Percentiles rank a stretch among this genome's conserved stretches.
These are phyloP conservation scores for Eumacrocentrus americanus DNA, from an alignment of 2,888 invertebrate genomes.

Conservation along the genomic window DNA sequence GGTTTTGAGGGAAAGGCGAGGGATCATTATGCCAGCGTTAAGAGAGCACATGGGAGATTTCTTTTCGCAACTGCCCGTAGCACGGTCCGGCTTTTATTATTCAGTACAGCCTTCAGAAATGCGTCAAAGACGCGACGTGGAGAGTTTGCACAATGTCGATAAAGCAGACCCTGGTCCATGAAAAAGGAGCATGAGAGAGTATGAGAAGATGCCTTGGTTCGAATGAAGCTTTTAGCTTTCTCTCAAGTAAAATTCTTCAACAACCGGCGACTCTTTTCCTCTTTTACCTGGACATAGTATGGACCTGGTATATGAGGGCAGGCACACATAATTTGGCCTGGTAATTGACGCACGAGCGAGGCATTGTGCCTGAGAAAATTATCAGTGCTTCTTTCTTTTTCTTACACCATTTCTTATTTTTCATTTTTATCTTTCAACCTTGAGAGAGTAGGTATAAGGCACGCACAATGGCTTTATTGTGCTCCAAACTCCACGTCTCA, in stretches of 20 bases:
- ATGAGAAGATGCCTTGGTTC: neutral
- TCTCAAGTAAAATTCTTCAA: neutral
- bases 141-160: constrained; percentile 24
- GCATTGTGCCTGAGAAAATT: neutral
- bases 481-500: no score
- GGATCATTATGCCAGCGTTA: constrained; percentile 10
- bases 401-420: neutral
- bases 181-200: neutral
- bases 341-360: neutral
- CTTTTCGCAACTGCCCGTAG: neutral
- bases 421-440: neutral
- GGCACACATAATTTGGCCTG: neutral
- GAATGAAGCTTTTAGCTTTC: no score
- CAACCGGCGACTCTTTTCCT: neutral
- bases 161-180: neutral
- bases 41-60: constrained; percentile 1
- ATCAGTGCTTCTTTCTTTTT: neutral
- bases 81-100: constrained; percentile 21
- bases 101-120: constrained; percentile 26
- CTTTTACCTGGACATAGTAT: neutral
- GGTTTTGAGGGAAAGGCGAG: neutral
- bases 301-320: neutral
- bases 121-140: constrained; percentile 15
- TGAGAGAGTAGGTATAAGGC: no score
- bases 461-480: no score